Base-by-base conservation (phyloP, 2,888 invertebrate species). In the Cosmia pyralina region DNA sequence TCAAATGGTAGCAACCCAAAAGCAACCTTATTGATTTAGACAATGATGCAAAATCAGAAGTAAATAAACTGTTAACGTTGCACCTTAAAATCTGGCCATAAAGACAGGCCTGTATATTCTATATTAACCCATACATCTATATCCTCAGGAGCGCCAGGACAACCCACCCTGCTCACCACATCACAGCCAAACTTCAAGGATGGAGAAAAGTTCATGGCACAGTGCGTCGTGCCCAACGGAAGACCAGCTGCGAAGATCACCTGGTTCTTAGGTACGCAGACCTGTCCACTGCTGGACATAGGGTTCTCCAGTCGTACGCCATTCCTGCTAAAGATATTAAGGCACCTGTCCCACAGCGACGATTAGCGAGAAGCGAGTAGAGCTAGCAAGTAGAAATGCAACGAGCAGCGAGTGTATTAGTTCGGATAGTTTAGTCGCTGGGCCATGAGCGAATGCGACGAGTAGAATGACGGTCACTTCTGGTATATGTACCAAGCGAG, bases 201-300 rank as follows among this genome's bases (percentile, higher is more conserved):
- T 67, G 97, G 97, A 4, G 97, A 97, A 28, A 92, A 93, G 22
- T 95, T 98, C 88, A 93, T 93, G 84, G 98, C 98, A 0, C 97
- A 96, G 76, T 98, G 98, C 91, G 92, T 96, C 55, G 97, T 98
- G 0, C 94, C 96, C 66, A 96, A 97, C 77, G 98, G 98, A 7
- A 95, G 98, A 86, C 98, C 98, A 0, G 97, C 97, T 0, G 98
- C 98, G 1, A 98, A 97, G 87, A 97, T 98, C 82, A 96, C 97
- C n/a, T 98, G 98, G 97, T 97, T 94, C 87, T 91, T 98, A 62
- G 97, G 97, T 97, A 93, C 88, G 91, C 84, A 55, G 15, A 53
- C 19, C 2, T 44, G 6, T 60, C 15, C 8, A 59, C 15, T 59
- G 8, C 15, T 15, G 13, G 38, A n/a, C 38, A 19, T 7, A 34